Percentiles rank a stretch among this genome's conserved stretches.
Evolutionary conservation across 2,888 invertebrate species (phyloP).

Genomic region (Pollenia angustigena): DNA sequence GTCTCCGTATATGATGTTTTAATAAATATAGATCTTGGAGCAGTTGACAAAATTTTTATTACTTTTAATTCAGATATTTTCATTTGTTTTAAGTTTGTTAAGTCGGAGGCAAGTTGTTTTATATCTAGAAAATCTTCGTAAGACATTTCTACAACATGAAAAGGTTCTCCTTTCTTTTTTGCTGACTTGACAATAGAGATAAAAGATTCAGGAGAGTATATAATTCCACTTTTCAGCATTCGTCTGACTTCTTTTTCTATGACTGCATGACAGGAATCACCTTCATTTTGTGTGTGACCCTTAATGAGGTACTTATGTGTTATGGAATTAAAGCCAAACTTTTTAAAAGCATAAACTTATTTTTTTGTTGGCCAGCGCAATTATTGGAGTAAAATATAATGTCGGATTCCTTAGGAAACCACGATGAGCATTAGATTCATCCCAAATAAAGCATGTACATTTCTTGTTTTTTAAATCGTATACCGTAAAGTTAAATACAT

Average conservation of each 20-base stretch:
- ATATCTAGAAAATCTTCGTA: slow-evolving; percentile 31
- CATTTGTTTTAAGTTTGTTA: slow-evolving; percentile 40
- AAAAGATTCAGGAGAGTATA: slow-evolving; percentile 1
- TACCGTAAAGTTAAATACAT: slow-evolving; percentile 13
- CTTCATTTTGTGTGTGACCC: slow-evolving; percentile 12
- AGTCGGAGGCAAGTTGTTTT: slow-evolving; percentile 43
- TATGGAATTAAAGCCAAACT: slow-evolving; percentile 22
- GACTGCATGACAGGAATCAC: slow-evolving; percentile 30
- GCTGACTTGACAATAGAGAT: slow-evolving; percentile 13
- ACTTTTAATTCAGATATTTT: slow-evolving; percentile 24
- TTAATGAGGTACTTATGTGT: slow-evolving; percentile 20
- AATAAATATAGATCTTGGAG: slow-evolving; percentile 26
- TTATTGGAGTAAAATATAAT: slow-evolving; percentile 31
- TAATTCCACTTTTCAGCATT: slow-evolving; percentile 34
- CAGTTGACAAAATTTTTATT: slow-evolving; percentile 32
- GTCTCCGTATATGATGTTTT: slow-evolving; percentile 23
- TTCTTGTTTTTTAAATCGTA: slow-evolving; percentile 11
- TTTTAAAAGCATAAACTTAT: slow-evolving; percentile 4
- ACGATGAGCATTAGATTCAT: neutral
- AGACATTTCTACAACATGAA: slow-evolving; percentile 33
- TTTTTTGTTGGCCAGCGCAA: slow-evolving; percentile 28
- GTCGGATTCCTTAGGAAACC: neutral
- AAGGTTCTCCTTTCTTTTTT: slow-evolving; percentile 32
- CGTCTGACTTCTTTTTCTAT: slow-evolving; percentile 55
- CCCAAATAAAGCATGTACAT: slow-evolving; percentile 15